A percentile compares a stretch with the other conserved stretches of the same genome.
phyloP scores from a whole-genome alignment of 1,140 invertebrate species.

The Achatina immaculata region DNA sequence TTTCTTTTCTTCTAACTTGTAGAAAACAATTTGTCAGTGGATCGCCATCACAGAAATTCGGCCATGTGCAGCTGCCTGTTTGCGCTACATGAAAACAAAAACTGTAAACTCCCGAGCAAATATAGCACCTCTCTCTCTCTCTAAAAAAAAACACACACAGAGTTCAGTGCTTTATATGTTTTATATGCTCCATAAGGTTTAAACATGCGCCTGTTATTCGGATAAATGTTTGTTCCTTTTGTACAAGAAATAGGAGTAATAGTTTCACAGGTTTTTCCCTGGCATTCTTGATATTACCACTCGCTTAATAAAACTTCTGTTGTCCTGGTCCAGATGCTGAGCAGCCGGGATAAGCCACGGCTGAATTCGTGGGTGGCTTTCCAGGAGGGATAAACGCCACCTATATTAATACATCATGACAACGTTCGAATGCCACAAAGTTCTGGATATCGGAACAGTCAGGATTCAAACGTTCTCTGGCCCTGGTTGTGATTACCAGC shows the following conservation, averaged over 20 bases:
- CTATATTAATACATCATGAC: conserved; percentile 3
- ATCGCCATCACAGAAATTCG: too few relatives aligned
- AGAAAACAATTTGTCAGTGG: too few relatives aligned
- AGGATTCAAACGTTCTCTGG: background rate
- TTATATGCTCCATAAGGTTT: too few relatives aligned
- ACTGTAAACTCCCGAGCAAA: too few relatives aligned
- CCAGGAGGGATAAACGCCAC: background rate
- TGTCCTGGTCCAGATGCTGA: background rate
- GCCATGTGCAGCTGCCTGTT: too few relatives aligned
- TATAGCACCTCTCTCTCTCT: too few relatives aligned
- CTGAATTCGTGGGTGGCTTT: conserved; percentile 4
- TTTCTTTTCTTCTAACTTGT: too few relatives aligned
- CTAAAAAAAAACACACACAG: too few relatives aligned
- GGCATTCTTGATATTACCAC: background rate
- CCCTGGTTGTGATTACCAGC: background rate
- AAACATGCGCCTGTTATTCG: too few relatives aligned
- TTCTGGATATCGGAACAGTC: background rate
- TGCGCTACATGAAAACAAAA: too few relatives aligned
- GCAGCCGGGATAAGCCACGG: background rate
- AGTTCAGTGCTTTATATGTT: background rate
- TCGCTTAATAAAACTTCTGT: background rate
- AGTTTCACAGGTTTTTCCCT: background rate
- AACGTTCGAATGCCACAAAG: background rate
- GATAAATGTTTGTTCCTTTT: background rate
- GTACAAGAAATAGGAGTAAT: background rate